These are phyloP conservation scores for Limnephilus auricula DNA, from an alignment of 2,888 invertebrate species.

Conservation along the genomic window DNA sequence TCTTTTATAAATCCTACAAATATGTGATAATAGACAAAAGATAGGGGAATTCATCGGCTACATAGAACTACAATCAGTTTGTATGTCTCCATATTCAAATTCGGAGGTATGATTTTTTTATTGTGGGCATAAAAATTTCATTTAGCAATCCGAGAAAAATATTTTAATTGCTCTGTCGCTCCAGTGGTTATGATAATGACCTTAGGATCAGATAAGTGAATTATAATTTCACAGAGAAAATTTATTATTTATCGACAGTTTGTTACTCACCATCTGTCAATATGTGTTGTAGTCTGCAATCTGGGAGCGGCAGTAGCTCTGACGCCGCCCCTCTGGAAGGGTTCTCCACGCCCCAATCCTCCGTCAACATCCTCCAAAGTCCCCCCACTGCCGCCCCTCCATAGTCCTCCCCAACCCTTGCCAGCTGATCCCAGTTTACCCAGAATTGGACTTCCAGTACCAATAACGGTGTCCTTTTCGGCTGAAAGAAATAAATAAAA, in stretches of 20 bases:
- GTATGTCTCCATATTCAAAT: no score
- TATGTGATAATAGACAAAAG: no score
- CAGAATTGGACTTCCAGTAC: conserved; percentile 71
- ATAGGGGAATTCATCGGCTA: no score
- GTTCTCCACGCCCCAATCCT: conserved; percentile 76
- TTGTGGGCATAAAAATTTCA: no score
- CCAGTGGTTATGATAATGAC: no score
- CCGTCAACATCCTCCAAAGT: conserved; percentile 78
- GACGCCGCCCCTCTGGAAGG: conserved; percentile 84
- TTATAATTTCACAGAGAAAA: no score
- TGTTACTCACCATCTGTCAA: conserved; percentile 58
- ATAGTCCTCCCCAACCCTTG: conserved; percentile 76
- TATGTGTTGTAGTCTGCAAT: conserved; percentile 70
- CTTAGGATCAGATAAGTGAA: no score
- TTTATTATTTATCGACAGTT: not conserved
- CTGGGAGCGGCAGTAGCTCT: conserved; percentile 86
- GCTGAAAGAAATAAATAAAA: conserved; percentile 73
- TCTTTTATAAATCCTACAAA: no score
- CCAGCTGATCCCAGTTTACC: conserved; percentile 54
- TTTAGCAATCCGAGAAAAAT: no score
- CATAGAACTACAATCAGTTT: no score
- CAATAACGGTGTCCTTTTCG: conserved; percentile 76
- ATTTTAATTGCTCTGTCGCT: no score
- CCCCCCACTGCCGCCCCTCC: conserved; percentile 84
- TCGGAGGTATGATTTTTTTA: no score